Evolutionary conservation across 2,113 vertebrate genomes (phyloP), one percentile per base, ranked within the genome.

Genomic region (Ochotona princeps): DNA sequence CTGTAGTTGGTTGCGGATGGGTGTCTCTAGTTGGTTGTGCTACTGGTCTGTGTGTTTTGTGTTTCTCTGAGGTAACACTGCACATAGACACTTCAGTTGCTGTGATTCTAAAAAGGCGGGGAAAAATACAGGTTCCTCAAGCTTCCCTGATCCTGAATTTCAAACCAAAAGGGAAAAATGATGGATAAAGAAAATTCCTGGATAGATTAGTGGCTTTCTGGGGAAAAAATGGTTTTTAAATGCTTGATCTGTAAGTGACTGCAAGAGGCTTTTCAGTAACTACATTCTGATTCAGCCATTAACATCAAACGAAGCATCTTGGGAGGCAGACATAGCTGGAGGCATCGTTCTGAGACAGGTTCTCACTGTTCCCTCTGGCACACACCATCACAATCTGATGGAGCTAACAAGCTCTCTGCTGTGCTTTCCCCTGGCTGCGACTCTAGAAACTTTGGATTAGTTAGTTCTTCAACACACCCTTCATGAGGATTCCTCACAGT

Each of bases 401-500:
- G 83, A 21, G 38, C 89, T 94, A 94, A 94, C 91, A 82, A 94
- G 92, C 63, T 92, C 78, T 83, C 72, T 12, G 69, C 91, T 87
- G 83, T 89, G 89, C 49, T 82, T 57, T 91, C 51, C 63, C 60
- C 54, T 15, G 83, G 72, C 21, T 83, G 47, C 49, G 94, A 90
- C 90, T 73, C 73, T 38, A 63, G 23, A 92, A 95, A 92, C n/a
- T 51, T 84, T 57, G 1, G 47, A 89, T 81, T 12, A 66, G 67
- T 81, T 12, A 66, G 67, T 35, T 89, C 61, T 91, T 96, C 74
- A 91, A 84, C 94, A 96, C 95, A 75, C 54, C 8, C 73, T 94
- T 96, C 78, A 96, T 96, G 94, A 94, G 92, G 87, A 96, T 94
- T 95, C 73, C 25, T 97, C 91, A 87, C 92, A 92, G 91, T 32